Base-by-base conservation (phyloP, 2,888 invertebrate genomes). In the Ferrisia virgata region DNA sequence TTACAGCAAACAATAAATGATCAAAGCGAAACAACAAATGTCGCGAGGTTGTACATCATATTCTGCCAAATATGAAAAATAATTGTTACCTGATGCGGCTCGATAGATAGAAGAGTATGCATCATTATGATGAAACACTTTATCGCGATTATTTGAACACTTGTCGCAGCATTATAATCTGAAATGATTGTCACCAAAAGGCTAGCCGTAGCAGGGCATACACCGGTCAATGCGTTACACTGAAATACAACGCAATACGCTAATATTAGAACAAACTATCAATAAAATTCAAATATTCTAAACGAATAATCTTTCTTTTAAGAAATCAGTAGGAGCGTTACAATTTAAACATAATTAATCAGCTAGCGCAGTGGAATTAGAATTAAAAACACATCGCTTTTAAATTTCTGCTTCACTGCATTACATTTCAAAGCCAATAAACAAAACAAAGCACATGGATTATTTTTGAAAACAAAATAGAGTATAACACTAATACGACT, bases 191-290 rank as follows among this genome's bases (percentile, higher is more conserved):
- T 89, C 87, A 91, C 89, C 80, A 92, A 88, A 84, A 92, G 89
- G 85, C 91, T 91, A 81, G 92, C 89, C 13, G 92, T 92, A 25
- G 92, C 92, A 18, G 92, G 92, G 86, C 91, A 92, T 85, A 92
- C 91, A 76, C 91, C 91, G 86, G 90, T 89, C 88, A 91, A 89
- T 64, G 92, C 92, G 89, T 92, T 92, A 83, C 89, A 89, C 94
- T 92, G 89, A 86, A 85, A 88, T 85, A 80, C 39, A 31, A 31
- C 33, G n/a, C 1, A n/a, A n/a, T n/a, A n/a, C n/a, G n/a, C n/a
- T n/a, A 36, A 43, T n/a, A 28, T 64, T 28, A 64, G 28, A 6
- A 6, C 53, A 18, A 5, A n/a, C 5, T 53, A 53, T 18, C 3
- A 22, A 18, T 13, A 40, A 40, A 47, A 47, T n/a, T 47, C n/a